phyloP scores from a whole-genome alignment of 2,113 vertebrate genomes.

The Hypanus sabinus region DNA sequence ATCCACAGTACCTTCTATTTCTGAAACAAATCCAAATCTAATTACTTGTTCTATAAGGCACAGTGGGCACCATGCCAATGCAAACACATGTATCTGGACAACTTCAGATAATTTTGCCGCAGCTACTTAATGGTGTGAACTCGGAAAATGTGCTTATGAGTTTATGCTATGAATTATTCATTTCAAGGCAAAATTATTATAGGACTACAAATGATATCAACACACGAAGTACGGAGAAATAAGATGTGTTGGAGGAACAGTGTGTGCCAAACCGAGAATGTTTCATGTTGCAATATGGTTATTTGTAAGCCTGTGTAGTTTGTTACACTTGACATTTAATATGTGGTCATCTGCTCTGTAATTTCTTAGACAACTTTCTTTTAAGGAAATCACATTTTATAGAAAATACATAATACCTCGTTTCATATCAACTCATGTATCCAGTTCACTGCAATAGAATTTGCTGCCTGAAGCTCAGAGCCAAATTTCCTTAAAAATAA shows the following conservation, averaged over 20 bases:
- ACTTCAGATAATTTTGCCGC: not conserved
- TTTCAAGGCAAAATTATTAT: not conserved
- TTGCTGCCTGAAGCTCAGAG: not conserved
- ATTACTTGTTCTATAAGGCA: not conserved
- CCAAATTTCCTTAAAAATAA: not conserved
- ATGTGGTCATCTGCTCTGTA: not conserved
- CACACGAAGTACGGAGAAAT: not conserved
- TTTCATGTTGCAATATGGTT: not conserved
- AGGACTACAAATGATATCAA: not conserved
- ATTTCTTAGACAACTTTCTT: not conserved
- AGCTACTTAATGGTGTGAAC: not conserved
- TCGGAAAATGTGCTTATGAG: not conserved
- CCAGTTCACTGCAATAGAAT: not conserved
- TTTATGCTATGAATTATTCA: not conserved
- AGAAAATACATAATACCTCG: not conserved
- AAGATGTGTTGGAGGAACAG: not conserved
- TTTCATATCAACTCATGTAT: not conserved
- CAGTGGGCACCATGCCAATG: not conserved
- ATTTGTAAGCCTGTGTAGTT: not conserved
- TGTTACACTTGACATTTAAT: not conserved
- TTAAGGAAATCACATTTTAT: not conserved
- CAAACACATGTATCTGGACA: not conserved
- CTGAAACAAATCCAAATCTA: not conserved
- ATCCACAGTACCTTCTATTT: not conserved
- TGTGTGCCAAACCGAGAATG: not conserved